Evolutionary conservation across 2,888 invertebrate species (phyloP).

Genomic region (Sycophila texana): DNA sequence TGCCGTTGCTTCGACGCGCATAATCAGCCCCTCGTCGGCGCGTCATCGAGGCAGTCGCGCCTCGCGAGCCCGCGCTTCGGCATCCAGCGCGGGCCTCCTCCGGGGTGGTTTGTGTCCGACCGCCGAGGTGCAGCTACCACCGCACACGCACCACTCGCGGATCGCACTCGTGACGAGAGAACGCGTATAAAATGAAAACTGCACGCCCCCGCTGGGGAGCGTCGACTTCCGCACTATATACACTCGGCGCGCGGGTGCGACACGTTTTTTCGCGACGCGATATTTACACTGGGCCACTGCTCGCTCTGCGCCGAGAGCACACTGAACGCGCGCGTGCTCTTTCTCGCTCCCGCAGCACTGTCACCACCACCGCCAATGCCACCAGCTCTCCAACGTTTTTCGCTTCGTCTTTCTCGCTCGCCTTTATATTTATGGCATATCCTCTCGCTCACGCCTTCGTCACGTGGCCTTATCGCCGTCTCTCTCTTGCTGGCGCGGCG

Average conservation of each 20-base stretch:
- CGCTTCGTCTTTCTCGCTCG: constrained; percentile 3
- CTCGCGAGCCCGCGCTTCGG: constrained; percentile 8
- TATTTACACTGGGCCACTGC: constrained; percentile 15
- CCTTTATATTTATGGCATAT: constrained; percentile 42
- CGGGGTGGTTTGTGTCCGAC: not conserved
- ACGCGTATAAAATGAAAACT: too few relatives aligned
- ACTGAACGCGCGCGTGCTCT: not conserved
- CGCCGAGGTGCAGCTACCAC: not conserved
- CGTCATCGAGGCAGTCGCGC: constrained; percentile 41
- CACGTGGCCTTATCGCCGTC: constrained; percentile 6
- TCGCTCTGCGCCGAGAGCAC: not conserved
- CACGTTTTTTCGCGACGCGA: not conserved
- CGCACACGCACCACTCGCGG: constrained; percentile 1
- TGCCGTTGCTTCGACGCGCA: constrained; percentile 28
- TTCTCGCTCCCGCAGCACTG: constrained; percentile 10
- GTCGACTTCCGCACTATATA: not conserved
- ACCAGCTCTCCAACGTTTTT: constrained; percentile 30
- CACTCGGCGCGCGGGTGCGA: too few relatives aligned
- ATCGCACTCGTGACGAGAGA: not conserved
- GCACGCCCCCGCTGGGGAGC: constrained; percentile 1
- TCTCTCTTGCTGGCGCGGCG: constrained; percentile 3
- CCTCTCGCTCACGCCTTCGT: constrained; percentile 34
- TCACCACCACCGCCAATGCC: not conserved
- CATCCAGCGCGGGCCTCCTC: constrained; percentile 4
- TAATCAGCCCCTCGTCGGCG: constrained; percentile 17